A percentile compares a stretch with the other conserved stretches of the same genome.
phyloP scores from a whole-genome alignment of 2,888 invertebrate species.

The Venusia cambrica region DNA sequence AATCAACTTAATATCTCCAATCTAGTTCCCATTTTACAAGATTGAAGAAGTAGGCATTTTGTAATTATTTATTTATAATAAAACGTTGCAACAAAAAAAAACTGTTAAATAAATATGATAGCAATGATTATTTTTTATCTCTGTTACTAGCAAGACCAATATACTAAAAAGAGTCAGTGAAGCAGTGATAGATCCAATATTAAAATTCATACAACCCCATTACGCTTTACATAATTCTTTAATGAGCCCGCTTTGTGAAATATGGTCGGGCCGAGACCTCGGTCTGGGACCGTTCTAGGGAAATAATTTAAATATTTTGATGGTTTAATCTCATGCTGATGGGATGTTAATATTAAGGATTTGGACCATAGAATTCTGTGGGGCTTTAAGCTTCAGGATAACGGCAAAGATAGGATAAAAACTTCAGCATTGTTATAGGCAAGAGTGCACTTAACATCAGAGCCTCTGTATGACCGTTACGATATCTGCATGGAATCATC shows the following conservation, averaged over 20 bases:
- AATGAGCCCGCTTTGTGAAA: slow-evolving; percentile 32
- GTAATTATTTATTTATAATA: too few species aligned
- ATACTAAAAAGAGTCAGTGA: slow-evolving; percentile 19
- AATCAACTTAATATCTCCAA: too few species aligned
- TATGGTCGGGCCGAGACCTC: slow-evolving; percentile 12
- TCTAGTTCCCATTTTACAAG: too few species aligned
- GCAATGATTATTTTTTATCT: too few species aligned
- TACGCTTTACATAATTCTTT: slow-evolving; percentile 40
- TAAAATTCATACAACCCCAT: slow-evolving; percentile 43
- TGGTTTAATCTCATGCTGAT: slow-evolving; percentile 25
- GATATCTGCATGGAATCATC: too few species aligned
- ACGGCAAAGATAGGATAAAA: too few species aligned
- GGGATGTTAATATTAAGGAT: slow-evolving; percentile 22
- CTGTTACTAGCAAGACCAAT: slow-evolving; percentile 25
- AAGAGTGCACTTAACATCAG: too few species aligned
- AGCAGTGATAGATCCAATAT: slow-evolving; percentile 23
- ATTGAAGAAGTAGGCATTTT: too few species aligned
- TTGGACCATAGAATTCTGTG: slow-evolving; percentile 2
- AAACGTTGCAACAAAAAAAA: too few species aligned
- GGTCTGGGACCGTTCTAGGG: slow-evolving; percentile 13
- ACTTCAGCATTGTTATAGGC: too few species aligned
- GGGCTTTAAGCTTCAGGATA: background rate
- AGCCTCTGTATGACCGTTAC: too few species aligned
- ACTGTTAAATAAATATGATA: too few species aligned
- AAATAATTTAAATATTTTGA: slow-evolving; percentile 33